Conservation (phyloP, 2,797 vertebrate genomes). For the Hoplostethus atlanticus region DNA sequence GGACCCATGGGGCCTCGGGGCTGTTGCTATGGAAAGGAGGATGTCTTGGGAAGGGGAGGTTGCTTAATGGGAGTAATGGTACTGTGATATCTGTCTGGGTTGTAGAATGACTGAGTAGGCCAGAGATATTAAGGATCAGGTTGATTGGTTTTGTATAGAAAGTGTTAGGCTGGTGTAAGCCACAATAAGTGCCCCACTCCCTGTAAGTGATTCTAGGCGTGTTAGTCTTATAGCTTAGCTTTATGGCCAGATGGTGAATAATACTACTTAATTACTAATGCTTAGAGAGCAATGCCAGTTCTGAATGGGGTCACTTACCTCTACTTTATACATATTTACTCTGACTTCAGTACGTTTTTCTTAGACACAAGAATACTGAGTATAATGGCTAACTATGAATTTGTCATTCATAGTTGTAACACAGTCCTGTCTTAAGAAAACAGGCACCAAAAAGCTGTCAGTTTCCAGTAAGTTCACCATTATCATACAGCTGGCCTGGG, state of each 20-base stretch:
- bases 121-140: slow-evolving; percentile 38
- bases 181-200: slow-evolving; percentile 33
- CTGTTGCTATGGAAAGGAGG: slow-evolving; percentile 80
- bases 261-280: slow-evolving; percentile 56
- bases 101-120: slow-evolving; percentile 34
- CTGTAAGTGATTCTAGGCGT: slow-evolving; percentile 28
- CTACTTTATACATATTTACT: not conserved
- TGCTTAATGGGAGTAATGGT: slow-evolving; percentile 45
- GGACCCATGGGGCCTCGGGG: slow-evolving; percentile 65
- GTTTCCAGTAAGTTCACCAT: not conserved
- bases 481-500: slow-evolving; percentile 3
- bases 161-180: slow-evolving; percentile 49
- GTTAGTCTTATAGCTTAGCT: slow-evolving; percentile 46
- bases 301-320: not conserved
- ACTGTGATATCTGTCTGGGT: slow-evolving; percentile 46
- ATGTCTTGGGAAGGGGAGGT: slow-evolving; percentile 57
- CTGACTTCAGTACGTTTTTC: not conserved
- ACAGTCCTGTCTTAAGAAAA: not conserved
- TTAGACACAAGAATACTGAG: not conserved
- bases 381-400: too few species aligned
- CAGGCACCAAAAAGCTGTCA: not conserved
- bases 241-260: slow-evolving; percentile 71
- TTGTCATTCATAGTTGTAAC: not conserved
- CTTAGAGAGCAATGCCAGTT: slow-evolving; percentile 23
- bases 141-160: slow-evolving; percentile 51